Base-by-base conservation (phyloP, 1,140 invertebrate genomes). In the Scylla paramamosain region DNA sequence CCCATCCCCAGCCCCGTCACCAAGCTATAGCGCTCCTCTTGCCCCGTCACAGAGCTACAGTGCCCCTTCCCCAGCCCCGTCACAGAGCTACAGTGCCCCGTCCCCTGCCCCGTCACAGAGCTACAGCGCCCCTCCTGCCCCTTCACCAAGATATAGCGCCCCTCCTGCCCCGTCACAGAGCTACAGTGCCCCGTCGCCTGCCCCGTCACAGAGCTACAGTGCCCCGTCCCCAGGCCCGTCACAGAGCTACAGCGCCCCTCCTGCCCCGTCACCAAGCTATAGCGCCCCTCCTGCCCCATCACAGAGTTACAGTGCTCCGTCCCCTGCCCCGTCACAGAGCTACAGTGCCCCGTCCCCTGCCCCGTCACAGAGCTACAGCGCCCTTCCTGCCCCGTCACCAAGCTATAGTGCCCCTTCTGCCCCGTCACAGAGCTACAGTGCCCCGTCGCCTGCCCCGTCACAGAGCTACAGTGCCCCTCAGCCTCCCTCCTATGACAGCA, bases 31-130 rank as follows among this genome's bases (percentile, higher is more conserved):
- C 1, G 84, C 84, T 31, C n/a, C 84, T 3, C 89, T 46, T 4
- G 89, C 89, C 28, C 89, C 89, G 25, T 52, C 89, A 91, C 89
- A n/a, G 59, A 59, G 46, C 31, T 91, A 77, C n/a, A n/a, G 67
- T 7, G 89, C 89, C n/a, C 89, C 89, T 28, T n/a, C n/a, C n/a
- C 46, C 46, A 4, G 46, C 46, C 46, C 46, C 46, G 46, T 48
- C 46, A 48, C 46, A 4, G 14, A 48, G 6, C 14, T 48, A 48
- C 46, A 48, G 46, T 14, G 46, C 46, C 46, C 46, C 46, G 46
- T 48, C 46, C 20, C 87, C 87, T 29, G 3, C 87, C 31, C 39
- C 87, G 46, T 39, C 87, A 45, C n/a, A 7, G 8, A 45, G 7
- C 14, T 89, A 89, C n/a, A 32, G 87, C 2, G 87, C 32, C 12